phyloP scores from a whole-genome alignment of 2,797 vertebrate genomes.

The Apogon hyalosoma region DNA sequence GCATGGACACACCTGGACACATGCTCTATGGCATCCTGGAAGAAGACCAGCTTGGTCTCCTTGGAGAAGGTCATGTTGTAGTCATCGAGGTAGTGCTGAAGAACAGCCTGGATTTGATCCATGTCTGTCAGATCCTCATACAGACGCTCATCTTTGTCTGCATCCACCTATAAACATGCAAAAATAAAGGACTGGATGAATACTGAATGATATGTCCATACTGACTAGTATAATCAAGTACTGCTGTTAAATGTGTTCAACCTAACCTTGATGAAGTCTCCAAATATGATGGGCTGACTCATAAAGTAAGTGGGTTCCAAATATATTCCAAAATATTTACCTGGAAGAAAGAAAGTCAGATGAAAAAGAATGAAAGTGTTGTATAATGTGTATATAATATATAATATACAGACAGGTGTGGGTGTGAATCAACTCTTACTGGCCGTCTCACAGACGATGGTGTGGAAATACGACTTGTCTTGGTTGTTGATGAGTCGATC shows the following conservation, averaged over 20 bases:
- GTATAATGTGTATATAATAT: neutral
- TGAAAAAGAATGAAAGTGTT: constrained; percentile 6
- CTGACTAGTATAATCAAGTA: neutral
- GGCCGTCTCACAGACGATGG: constrained; percentile 88
- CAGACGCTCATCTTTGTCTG: constrained; percentile 80
- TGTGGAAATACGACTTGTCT: constrained; percentile 89
- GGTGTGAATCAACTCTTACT: constrained; percentile 71
- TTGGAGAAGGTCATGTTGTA: constrained; percentile 89
- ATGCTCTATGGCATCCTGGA: constrained; percentile 91
- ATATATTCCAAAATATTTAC: constrained; percentile 86
- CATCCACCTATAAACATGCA: constrained; percentile 71
- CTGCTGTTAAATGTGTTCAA: neutral
- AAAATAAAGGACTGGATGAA: neutral
- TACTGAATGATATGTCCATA: neutral
- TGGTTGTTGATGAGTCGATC: constrained; percentile 88
- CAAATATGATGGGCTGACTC: constrained; percentile 87
- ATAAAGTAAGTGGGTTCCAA: constrained; percentile 85
- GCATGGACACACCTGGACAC: constrained; percentile 84
- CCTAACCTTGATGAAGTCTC: constrained; percentile 88
- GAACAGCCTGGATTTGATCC: constrained; percentile 83
- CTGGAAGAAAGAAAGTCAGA: constrained; percentile 72
- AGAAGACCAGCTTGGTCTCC: constrained; percentile 90
- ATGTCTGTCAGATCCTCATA: constrained; percentile 88
- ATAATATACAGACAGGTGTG: neutral
- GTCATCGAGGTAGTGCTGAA: constrained; percentile 90